Evolutionary conservation across 2,888 invertebrate species (phyloP), one percentile per base, ranked within the genome.

Genomic region (Leptopilina syphax): DNA sequence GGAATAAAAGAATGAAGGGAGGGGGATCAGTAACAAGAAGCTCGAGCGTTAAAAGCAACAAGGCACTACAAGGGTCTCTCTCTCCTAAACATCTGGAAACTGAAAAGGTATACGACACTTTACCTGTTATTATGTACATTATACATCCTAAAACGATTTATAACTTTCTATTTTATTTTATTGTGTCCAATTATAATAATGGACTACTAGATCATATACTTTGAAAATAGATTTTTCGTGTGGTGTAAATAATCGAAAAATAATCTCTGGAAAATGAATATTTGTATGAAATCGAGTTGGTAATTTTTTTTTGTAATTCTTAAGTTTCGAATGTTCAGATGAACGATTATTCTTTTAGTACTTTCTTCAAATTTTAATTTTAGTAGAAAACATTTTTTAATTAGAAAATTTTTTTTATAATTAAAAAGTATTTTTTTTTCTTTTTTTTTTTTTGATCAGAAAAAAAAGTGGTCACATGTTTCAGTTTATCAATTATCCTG

Each of bases 111-210:
- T 73, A n/a, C n/a, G 73, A 41, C 54, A 73, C 57, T 73, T 73
- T 73, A 73, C 73, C 73, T 73, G 57, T 57, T 73, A 73, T 73
- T 73, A 57, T 73, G 73, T 73, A 73, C 34, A 57, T 57, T 57
- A 34, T n/a, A n/a, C 73, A 10, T 41, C 41, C 73, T 34, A n/a
- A 34, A 73, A 57, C 41, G 54, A 73, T 73, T 73, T 73, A 57
- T 57, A 57, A 73, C 57, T 57, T 57, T 73, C 41, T 5, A 73
- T 34, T 73, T 34, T 9, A 57, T 57, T 34, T 34, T 68, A 24
- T 50, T 68, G 0, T 7, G 12, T 57, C n/a, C 41, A 54, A 41
- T 73, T 34, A 54, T 13, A 60, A 73, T 41, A 73, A 73, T 57
- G 34, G 34, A 57, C 4, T 57, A 57, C 4, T 57, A 8, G 8